Evolutionary conservation across 1,140 invertebrate species (phyloP), one percentile per base, ranked within the genome.

Genomic region (Zaprionus ornatus): DNA sequence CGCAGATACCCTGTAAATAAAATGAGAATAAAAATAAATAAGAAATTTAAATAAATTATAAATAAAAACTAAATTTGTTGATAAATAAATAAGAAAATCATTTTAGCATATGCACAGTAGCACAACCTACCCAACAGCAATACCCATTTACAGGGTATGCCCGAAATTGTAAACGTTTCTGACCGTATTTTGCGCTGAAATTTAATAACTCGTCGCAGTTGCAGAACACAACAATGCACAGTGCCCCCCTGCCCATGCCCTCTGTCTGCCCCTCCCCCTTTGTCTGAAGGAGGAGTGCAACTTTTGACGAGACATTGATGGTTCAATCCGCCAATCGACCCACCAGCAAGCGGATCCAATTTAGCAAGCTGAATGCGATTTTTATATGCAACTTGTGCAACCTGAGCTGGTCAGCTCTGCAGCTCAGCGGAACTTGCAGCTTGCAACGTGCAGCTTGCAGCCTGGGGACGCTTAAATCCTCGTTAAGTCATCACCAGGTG

Each of bases 291-390:
- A 71, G 50, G 64, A 69, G 64, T 50, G 35, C 73, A 74, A 40
- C 60, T 79, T 79, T 85, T 90, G 86, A 90, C 77, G 84, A 90
- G 84, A 88, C 85, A 90, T 90, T 88, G 85, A 88, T 88, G 85
- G 85, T 88, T 88, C 85, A 88, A 88, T 88, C 85, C 66, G 60
- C 74, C 65, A 83, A 70, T 74, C 72, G 60, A 87, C 77, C 84
- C 84, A 87, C 84, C 84, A 84, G 74, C 68, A 67, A 60, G 84
- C 37, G 32, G 74, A 90, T 82, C 85, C 85, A 88, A 88, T 88
- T 88, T 88, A 88, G 85, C 85, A 85, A 79, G 48, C 80, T 56
- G 73, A 77, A 82, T 85, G 82, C 82, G 75, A 81, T 75, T 77
- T 74, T 67, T 73, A 82, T 82, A 70, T 63, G 59, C 71, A 80